Base-by-base conservation (phyloP, 2,888 invertebrate genomes). In the Ochropleura leucogaster region DNA sequence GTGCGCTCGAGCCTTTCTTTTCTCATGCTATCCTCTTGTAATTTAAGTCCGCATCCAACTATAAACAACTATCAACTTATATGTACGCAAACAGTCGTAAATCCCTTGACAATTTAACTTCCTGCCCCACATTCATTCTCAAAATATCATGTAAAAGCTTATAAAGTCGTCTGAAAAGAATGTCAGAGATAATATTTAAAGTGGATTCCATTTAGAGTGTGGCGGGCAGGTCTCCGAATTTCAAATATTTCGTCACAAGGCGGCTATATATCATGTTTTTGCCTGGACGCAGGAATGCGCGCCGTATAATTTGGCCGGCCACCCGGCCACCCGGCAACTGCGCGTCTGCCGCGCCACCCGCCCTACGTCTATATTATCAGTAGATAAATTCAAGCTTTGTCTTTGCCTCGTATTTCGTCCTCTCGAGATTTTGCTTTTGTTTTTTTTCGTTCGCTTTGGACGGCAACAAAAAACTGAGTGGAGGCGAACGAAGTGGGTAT, bases 281-380 rank as follows among this genome's bases (percentile, higher is more conserved):
- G 96, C 95, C 91, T 83, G 89, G 87, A 83, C 94, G 89, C 89
- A 93, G 95, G 95, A 95, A 95, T 95, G 95, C 93, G 93, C 93
- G 93, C 94, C 92, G 96, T 95, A 95, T 95, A 96, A 96, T 96
- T 96, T 94, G 95, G 94, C 93, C 92, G 95, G 94, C 95, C 95
- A 94, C 95, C 93, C 93, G 93, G 92, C 93, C 95, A 94, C 94
- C 93, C 93, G 93, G 93, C 94, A 94, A 94, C 95, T 90, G 86
- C 87, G 89, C 92, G 95, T 94, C 95, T 94, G 92, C 94, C 93
- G 93, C 91, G 92, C 92, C 90, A 93, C 93, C 94, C 94, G 94
- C 93, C 95, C 95, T 95, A 96, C 96, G 96, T 96, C 96, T 96
- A 96, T 95, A 96, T 96, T 96, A 96, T 96, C 96, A 96, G 96